Evolutionary conservation across 2,113 vertebrate species (phyloP).

Genomic region (Halcyon malimbica): DNA sequence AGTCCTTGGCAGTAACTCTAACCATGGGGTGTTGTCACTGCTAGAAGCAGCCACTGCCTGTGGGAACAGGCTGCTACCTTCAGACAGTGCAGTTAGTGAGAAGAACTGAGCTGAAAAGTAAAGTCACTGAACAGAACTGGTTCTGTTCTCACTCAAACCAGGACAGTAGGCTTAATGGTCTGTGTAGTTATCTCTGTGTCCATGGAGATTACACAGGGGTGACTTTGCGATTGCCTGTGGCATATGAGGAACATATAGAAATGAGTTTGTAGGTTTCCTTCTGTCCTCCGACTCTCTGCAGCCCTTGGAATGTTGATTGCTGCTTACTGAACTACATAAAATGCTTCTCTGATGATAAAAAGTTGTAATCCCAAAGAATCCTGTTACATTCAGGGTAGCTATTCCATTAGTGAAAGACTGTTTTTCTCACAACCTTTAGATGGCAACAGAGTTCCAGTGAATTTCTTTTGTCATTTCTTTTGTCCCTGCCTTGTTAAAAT

Average conservation of each 20-base stretch:
- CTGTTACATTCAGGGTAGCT: neutral
- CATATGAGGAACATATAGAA: neutral
- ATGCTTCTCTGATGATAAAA: neutral
- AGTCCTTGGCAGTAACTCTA: too few relatives aligned
- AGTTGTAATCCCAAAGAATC: neutral
- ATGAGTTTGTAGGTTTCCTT: neutral
- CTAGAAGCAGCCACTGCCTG: too few relatives aligned
- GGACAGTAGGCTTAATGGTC: neutral
- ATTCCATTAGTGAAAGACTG: neutral
- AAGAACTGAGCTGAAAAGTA: too few relatives aligned
- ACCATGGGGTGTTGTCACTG: too few relatives aligned
- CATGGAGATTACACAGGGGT: neutral
- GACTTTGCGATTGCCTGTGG: neutral
- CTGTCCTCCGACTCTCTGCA: neutral
- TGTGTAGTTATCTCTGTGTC: neutral
- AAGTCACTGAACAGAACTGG: too few relatives aligned
- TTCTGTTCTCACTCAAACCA: too few relatives aligned
- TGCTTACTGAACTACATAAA: neutral
- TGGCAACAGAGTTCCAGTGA: neutral
- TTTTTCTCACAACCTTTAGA: neutral
- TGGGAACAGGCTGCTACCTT: too few relatives aligned
- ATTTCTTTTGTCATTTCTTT: neutral
- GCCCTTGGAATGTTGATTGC: neutral
- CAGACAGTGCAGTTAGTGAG: too few relatives aligned
- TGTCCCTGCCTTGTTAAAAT: neutral